phyloP scores from a whole-genome alignment of 2,888 invertebrate genomes.

The Schizotus pectinicornis region DNA sequence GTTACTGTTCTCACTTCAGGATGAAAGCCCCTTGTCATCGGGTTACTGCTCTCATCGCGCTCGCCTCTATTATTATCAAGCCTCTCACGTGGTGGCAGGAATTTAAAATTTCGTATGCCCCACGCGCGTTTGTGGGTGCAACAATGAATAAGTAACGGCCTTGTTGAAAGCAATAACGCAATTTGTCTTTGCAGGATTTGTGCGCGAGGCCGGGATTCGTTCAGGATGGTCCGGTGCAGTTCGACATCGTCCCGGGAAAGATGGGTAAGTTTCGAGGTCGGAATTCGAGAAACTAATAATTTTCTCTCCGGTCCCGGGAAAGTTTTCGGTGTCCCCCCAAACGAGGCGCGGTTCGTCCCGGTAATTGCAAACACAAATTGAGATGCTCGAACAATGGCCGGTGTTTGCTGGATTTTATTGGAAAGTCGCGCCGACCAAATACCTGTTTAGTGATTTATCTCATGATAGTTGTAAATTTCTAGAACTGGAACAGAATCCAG shows the following conservation, averaged over 20 bases:
- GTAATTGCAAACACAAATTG: not conserved
- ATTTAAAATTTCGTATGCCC: slow-evolving; percentile 14
- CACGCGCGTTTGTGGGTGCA: slow-evolving; percentile 20
- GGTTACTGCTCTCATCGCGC: too few species aligned
- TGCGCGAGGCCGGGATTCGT: slow-evolving; percentile 79
- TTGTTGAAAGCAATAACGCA: not conserved
- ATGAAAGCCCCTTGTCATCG: too few species aligned
- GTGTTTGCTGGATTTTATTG: too few species aligned
- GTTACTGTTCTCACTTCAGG: too few species aligned
- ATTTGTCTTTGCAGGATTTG: slow-evolving; percentile 69
- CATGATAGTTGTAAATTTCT: not conserved
- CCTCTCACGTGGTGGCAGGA: too few species aligned
- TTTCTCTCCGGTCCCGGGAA: slow-evolving; percentile 4
- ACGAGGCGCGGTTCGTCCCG: not conserved
- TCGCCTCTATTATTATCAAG: too few species aligned
- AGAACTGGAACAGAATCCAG: slow-evolving; percentile 1
- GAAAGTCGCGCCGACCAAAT: too few species aligned
- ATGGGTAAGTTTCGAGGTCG: slow-evolving; percentile 72
- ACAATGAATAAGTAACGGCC: slow-evolving; percentile 12
- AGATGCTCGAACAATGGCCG: too few species aligned
- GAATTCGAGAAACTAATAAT: too few species aligned
- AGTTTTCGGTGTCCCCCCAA: not conserved
- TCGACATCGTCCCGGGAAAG: slow-evolving; percentile 87
- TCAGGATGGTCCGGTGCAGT: slow-evolving; percentile 78
- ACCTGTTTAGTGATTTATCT: not conserved